Percentiles rank a stretch among this genome's conserved stretches.
Conservation (phyloP, 2,797 vertebrate species). For the Salmo trutta region DNA sequence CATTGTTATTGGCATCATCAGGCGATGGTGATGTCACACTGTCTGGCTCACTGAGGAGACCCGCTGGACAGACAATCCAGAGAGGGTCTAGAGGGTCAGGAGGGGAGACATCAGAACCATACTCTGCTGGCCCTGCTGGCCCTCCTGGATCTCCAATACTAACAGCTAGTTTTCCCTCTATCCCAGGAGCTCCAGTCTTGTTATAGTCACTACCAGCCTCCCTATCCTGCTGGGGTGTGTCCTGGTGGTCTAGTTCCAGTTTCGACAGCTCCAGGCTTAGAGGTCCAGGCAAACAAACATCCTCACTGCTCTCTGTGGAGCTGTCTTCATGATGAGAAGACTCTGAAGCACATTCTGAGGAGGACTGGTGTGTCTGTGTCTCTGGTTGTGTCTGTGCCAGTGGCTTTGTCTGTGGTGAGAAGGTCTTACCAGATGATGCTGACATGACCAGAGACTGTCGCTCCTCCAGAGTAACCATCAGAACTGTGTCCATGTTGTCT, state of each 20-base stretch:
- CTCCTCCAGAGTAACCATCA: slow-evolving; percentile 57
- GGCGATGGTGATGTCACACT: background rate
- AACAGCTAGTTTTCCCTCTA: slow-evolving; percentile 12
- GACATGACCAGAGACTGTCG: slow-evolving; percentile 40
- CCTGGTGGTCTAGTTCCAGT: slow-evolving; percentile 1
- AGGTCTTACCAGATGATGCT: slow-evolving; percentile 47
- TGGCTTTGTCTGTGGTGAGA: slow-evolving; percentile 28
- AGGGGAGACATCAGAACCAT: background rate
- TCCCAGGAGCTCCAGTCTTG: background rate
- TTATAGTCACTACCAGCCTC: slow-evolving; percentile 6
- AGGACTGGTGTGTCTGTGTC: slow-evolving; percentile 28
- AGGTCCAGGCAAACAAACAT: slow-evolving; percentile 19
- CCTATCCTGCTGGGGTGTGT: slow-evolving; percentile 13
- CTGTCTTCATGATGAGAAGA: slow-evolving; percentile 29
- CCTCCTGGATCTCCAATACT: background rate
- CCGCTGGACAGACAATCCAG: background rate
- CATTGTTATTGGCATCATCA: background rate
- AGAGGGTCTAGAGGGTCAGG: slow-evolving; percentile 3
- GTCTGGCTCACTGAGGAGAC: slow-evolving; percentile 19
- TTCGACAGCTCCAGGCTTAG: slow-evolving; percentile 24
- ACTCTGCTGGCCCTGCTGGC: too few species aligned
- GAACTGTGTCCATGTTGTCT: slow-evolving; percentile 76
- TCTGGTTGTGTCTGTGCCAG: background rate
- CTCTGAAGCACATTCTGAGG: slow-evolving; percentile 33
- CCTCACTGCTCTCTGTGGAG: slow-evolving; percentile 32